A percentile compares a stretch with the other conserved stretches of the same genome.
These are phyloP conservation scores for Bostrychus sinensis DNA, from an alignment of 2,113 vertebrate genomes.

Conservation along the genomic window DNA sequence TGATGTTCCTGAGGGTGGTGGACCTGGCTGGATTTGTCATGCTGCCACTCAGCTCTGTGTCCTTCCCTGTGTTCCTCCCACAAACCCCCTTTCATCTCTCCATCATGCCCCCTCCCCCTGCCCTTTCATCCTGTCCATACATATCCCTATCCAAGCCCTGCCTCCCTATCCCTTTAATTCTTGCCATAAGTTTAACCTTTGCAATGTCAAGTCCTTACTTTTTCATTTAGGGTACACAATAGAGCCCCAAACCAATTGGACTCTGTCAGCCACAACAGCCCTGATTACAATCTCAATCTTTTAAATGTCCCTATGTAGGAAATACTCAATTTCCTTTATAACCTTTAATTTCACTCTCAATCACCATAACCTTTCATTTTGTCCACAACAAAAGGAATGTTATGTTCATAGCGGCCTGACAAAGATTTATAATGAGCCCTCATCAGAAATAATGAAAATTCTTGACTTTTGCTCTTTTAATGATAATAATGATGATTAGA, in stretches of 20 bases:
- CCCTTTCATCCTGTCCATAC: conserved; percentile 35
- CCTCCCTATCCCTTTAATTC: conserved; percentile 22
- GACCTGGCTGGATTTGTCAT: conserved; percentile 52
- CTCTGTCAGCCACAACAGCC: conserved; percentile 53
- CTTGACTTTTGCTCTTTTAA: conserved; percentile 25
- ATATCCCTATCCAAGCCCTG: conserved; percentile 18
- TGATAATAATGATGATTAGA: conserved; percentile 52
- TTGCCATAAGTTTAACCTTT: conserved; percentile 60
- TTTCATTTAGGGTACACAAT: conserved; percentile 61
- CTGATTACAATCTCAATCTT: conserved; percentile 64
- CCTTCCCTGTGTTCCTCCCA: not conserved
- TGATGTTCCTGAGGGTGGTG: conserved; percentile 67
- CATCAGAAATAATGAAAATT: conserved; percentile 52
- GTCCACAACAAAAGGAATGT: conserved; percentile 58
- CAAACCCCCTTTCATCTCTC: conserved; percentile 24
- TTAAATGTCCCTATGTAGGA: conserved; percentile 51
- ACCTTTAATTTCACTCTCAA: conserved; percentile 62
- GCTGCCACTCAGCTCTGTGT: conserved; percentile 22
- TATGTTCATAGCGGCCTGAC: conserved; percentile 45
- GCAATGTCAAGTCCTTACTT: conserved; percentile 60
- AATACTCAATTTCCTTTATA: conserved; percentile 63
- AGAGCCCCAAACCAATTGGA: conserved; percentile 29
- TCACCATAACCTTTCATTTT: conserved; percentile 56
- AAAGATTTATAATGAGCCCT: conserved; percentile 56
- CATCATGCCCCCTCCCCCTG: conserved; percentile 31